Percentiles rank a stretch among this genome's conserved stretches.
phyloP scores from a whole-genome alignment of 2,888 invertebrate genomes.

The Macrophya annulata region DNA sequence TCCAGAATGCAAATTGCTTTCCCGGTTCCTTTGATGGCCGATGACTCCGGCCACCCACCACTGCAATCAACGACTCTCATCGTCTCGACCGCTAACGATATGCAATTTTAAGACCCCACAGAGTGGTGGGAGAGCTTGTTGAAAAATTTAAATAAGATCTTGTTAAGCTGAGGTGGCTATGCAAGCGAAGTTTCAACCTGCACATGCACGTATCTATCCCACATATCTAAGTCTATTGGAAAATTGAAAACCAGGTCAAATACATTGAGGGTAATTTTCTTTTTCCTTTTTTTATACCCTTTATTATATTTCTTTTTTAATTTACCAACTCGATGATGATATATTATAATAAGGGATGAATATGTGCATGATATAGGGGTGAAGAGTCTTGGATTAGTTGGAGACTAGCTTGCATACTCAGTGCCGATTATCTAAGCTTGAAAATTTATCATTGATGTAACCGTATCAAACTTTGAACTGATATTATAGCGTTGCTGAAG shows the following conservation, averaged over 20 bases:
- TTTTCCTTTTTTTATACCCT: background rate
- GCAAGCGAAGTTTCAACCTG: background rate
- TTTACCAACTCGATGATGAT: background rate
- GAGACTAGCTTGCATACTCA: too few species aligned
- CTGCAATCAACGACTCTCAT: slow-evolving; percentile 54
- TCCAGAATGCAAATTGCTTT: slow-evolving; percentile 61
- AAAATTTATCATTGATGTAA: background rate
- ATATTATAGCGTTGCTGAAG: background rate
- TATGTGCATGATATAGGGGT: background rate
- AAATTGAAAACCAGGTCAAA: background rate
- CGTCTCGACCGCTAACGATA: slow-evolving; percentile 39
- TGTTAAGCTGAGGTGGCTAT: background rate
- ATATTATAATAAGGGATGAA: background rate
- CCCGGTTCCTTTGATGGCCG: slow-evolving; percentile 56
- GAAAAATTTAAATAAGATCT: slow-evolving; percentile 48
- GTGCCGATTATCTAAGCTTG: background rate
- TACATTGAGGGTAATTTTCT: background rate
- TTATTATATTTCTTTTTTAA: background rate
- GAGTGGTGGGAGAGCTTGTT: slow-evolving; percentile 9
- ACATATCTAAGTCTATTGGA: background rate
- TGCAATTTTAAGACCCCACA: slow-evolving; percentile 40
- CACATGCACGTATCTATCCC: background rate
- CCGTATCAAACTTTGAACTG: background rate
- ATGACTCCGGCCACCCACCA: slow-evolving; percentile 47
- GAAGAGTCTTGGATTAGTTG: background rate